phyloP scores from a whole-genome alignment of 1,140 invertebrate species.

The Calephelis virginiensis region DNA sequence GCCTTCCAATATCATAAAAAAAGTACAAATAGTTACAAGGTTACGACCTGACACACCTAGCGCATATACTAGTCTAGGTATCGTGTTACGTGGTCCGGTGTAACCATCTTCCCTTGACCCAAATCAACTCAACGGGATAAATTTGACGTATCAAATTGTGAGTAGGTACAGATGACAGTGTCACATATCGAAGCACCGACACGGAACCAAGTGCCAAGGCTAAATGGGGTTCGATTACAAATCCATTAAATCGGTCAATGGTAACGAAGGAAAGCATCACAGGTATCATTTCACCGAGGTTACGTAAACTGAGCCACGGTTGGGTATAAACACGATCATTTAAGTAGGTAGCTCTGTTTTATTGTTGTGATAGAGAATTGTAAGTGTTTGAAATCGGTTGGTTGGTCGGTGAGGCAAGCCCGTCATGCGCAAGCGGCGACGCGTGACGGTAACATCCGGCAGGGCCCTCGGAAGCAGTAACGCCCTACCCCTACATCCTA shows the following conservation, averaged over 20 bases:
- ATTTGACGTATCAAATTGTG: slow-evolving; percentile 39
- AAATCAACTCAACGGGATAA: slow-evolving; percentile 20
- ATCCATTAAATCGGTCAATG: slow-evolving; percentile 35
- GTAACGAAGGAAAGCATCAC: slow-evolving; percentile 33
- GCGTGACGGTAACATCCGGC: slow-evolving; percentile 49
- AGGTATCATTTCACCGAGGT: slow-evolving; percentile 39
- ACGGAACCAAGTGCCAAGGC: slow-evolving; percentile 52
- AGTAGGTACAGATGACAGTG: slow-evolving; percentile 33
- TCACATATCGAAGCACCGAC: slow-evolving; percentile 47
- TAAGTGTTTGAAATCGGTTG: slow-evolving; percentile 36
- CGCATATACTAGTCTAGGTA: neutral
- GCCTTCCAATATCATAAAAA: no score
- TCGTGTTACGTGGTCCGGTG: neutral
- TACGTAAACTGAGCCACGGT: slow-evolving; percentile 46
- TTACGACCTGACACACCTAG: neutral
- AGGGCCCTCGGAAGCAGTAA: slow-evolving; percentile 21
- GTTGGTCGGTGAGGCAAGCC: slow-evolving; percentile 54
- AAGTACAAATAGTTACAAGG: neutral
- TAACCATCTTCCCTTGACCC: slow-evolving; percentile 6
- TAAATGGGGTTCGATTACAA: slow-evolving; percentile 35
- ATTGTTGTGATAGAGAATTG: slow-evolving; percentile 25
- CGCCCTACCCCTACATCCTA: slow-evolving; percentile 22
- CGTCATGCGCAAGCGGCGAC: slow-evolving; percentile 56
- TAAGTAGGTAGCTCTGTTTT: slow-evolving; percentile 17
- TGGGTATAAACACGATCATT: slow-evolving; percentile 20